Evolutionary conservation across 2,888 invertebrate species (phyloP).

Genomic region (Acrocyrtus sp.): DNA sequence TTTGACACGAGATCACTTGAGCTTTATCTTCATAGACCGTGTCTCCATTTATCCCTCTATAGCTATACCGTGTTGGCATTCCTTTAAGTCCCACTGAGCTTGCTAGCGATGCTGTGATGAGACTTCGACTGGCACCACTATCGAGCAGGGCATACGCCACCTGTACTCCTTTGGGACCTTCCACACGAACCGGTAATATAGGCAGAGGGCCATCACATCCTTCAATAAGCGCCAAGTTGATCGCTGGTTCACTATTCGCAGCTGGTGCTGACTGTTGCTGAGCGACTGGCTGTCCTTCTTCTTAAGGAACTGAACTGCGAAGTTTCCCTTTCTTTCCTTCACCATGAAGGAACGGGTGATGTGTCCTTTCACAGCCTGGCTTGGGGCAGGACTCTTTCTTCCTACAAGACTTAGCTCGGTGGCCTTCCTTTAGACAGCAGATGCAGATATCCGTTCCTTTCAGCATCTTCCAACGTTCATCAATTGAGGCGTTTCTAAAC

Average conservation of each 20-base stretch:
- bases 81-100: not conserved
- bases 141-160: conserved; percentile 14
- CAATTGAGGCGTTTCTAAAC: not conserved
- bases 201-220: conserved; percentile 15
- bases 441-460: not conserved
- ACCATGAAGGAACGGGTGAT: not conserved
- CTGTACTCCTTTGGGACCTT: not conserved
- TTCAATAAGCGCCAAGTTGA: no score
- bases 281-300: no score
- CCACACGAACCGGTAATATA: conserved; percentile 1
- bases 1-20: not conserved
- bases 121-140: not conserved
- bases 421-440: not conserved
- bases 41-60: not conserved
- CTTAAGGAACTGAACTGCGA: no score
- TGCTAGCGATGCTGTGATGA: not conserved
- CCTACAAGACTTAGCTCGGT: not conserved
- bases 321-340: not conserved
- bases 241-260: no score
- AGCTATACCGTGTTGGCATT: not conserved
- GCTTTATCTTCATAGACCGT: not conserved
- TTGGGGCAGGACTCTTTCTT: not conserved
- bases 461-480: conserved; percentile 6
- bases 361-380: not conserved
- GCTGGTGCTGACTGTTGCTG: no score